Evolutionary conservation across 1,140 invertebrate genomes (phyloP), one percentile per base, ranked within the genome.

Genomic region (Meloidogyne hapla): DNA sequence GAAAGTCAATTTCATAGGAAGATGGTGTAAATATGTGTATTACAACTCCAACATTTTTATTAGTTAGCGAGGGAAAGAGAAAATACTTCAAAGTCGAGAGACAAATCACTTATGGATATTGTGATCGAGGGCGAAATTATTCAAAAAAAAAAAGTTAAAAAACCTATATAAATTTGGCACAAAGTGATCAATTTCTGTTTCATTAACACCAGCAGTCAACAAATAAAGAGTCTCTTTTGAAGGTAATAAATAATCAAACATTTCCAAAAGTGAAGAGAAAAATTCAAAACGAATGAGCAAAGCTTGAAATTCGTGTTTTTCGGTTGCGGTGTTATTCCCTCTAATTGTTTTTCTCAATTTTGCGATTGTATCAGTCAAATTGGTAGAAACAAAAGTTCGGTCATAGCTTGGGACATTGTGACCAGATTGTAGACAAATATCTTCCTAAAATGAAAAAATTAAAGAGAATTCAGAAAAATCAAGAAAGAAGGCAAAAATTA

Each of bases 81-180:
- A n/a, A n/a, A n/a, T n/a, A n/a, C n/a, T n/a, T n/a, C n/a, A n/a
- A n/a, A n/a, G n/a, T n/a, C n/a, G n/a, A n/a, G n/a, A n/a, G n/a
- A n/a, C n/a, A n/a, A n/a, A n/a, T n/a, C n/a, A n/a, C n/a, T n/a
- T n/a, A n/a, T n/a, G n/a, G n/a, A n/a, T n/a, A n/a, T n/a, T n/a
- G n/a, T n/a, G n/a, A n/a, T n/a, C n/a, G n/a, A n/a, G n/a, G n/a
- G n/a, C n/a, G n/a, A n/a, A 38, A 38, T 38, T 38, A 38, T 9
- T 42, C 26, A 25, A 28, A 12, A 9, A 69, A 15, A 12, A 13
- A 38, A 26, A 62, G 18, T 45, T 9, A 25, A 45, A 26, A 56
- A 38, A 73, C 71, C 56, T 63, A 38, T 61, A 63, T 33, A 73
- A 73, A 73, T 73, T 64, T 40, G 71, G 71, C 1, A 73, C n/a